Percentiles rank a stretch among this genome's conserved stretches.
Conservation (phyloP, 2,888 invertebrate genomes). For the Stegana nigrithorax region DNA sequence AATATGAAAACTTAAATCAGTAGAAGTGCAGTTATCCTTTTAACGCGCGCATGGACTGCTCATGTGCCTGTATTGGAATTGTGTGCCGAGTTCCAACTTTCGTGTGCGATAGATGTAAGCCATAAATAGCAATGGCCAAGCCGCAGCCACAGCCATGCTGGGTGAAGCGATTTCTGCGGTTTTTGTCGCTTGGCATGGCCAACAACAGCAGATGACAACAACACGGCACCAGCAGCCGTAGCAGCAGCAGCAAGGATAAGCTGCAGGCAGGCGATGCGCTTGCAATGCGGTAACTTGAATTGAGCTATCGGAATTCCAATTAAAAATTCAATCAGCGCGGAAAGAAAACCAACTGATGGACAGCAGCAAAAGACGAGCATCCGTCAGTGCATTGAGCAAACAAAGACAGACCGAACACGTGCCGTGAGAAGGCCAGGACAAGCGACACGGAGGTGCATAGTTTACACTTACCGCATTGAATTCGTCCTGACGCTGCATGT, state of each 20-base stretch:
- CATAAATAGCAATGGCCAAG: no score
- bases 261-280: neutral
- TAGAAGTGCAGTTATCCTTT: neutral
- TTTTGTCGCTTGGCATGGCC: conserved; percentile 30
- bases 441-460: neutral
- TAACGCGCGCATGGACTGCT: no score
- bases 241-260: neutral
- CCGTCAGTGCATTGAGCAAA: no score
- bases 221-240: neutral
- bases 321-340: conserved; percentile 59
- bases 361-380: neutral
- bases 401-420: no score
- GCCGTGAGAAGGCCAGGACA: neutral
- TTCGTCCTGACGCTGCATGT: conserved; percentile 93
- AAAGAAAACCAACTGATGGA: conserved; percentile 2
- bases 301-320: conserved; percentile 52
- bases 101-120: no score
- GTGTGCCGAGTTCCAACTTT: no score
- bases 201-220: neutral
- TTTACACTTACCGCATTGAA: conserved; percentile 84
- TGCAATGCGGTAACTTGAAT: neutral
- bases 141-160: no score
- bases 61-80: no score
- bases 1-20: conserved; percentile 11
- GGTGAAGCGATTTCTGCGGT: conserved; percentile 49